Percentiles rank a stretch among this genome's conserved stretches.
Conservation (phyloP, 1,140 invertebrate species). For the Delia radicum region DNA sequence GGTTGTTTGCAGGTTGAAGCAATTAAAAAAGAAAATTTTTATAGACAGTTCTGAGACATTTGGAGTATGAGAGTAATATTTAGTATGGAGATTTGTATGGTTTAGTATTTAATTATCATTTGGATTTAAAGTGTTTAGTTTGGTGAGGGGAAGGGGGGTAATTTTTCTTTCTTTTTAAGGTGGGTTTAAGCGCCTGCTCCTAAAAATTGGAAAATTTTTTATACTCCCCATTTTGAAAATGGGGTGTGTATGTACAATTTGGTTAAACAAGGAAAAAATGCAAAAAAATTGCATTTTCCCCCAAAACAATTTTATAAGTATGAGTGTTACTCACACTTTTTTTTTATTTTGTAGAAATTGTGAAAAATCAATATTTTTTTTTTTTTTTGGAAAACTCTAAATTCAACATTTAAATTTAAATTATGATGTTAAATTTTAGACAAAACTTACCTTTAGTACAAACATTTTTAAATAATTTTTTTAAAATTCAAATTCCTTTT, state of each 20-base stretch:
- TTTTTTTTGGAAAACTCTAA: not conserved
- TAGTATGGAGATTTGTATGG: not conserved
- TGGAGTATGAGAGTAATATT: not conserved
- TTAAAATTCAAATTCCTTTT: not conserved
- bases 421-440: no score
- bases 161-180: not conserved
- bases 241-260: not conserved
- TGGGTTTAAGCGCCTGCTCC: constrained; percentile 17
- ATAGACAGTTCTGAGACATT: constrained; percentile 18
- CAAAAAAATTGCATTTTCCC: constrained; percentile 2
- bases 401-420: not conserved
- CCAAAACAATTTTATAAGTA: not conserved
- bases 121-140: not conserved
- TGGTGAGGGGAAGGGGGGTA: not conserved
- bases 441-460: not conserved
- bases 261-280: not conserved
- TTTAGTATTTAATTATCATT: not conserved
- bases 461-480: not conserved
- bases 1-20: no score
- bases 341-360: not conserved
- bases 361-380: constrained; percentile 16
- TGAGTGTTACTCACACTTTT: not conserved
- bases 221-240: not conserved
- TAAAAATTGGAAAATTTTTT: constrained; percentile 16
- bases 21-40: not conserved